Conservation (phyloP, 2,113 vertebrate genomes). For the Romanogobio albipinnatus region DNA sequence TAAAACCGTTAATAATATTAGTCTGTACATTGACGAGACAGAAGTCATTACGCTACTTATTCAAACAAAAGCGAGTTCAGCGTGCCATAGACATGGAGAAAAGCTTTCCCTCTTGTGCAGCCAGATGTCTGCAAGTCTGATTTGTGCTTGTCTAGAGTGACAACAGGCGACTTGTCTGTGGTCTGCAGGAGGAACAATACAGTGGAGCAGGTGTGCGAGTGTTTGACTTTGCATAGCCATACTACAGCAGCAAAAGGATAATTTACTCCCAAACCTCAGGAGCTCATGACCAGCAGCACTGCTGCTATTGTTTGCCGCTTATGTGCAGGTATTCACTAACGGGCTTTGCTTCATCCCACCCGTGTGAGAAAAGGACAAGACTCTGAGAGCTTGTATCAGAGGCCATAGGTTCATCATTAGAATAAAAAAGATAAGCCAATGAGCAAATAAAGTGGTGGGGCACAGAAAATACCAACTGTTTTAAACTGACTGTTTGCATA, state of each 20-base stretch:
- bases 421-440: constrained; percentile 64
- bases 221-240: constrained; percentile 77
- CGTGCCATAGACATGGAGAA: constrained; percentile 61
- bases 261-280: constrained; percentile 50
- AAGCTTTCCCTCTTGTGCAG: constrained; percentile 65
- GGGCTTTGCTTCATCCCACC: constrained; percentile 64
- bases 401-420: constrained; percentile 62
- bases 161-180: constrained; percentile 75
- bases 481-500: constrained; percentile 61
- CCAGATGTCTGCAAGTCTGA: constrained; percentile 60
- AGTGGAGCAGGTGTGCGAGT: constrained; percentile 73
- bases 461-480: constrained; percentile 67
- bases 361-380: constrained; percentile 54
- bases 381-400: constrained; percentile 54
- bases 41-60: constrained; percentile 30
- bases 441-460: constrained; percentile 68
- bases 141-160: constrained; percentile 60
- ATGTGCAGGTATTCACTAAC: constrained; percentile 71
- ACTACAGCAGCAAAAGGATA: constrained; percentile 62
- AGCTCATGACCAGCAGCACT: constrained; percentile 54
- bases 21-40: neutral
- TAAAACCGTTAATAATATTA: neutral
- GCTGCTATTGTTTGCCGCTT: constrained; percentile 65
- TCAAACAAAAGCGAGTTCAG: constrained; percentile 51
- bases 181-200: constrained; percentile 67